Evolutionary conservation across 2,797 vertebrate genomes (phyloP).

Genomic region (Ambastaia sidthimunki): DNA sequence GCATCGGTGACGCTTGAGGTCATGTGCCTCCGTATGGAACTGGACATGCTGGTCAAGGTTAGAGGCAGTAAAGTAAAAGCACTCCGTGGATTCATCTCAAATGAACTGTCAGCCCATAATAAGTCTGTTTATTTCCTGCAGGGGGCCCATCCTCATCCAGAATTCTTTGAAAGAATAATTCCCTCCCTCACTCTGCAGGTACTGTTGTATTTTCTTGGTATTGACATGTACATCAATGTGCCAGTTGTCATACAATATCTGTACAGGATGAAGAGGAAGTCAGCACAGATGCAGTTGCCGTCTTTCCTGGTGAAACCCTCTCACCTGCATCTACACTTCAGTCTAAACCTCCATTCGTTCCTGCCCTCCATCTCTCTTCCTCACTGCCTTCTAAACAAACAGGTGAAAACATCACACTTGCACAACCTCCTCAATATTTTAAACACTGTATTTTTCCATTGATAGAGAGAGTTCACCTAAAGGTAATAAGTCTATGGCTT

Average conservation of each 20-base stretch:
- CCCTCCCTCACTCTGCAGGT: slow-evolving; percentile 75
- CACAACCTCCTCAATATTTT: neutral
- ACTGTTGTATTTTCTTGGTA: neutral
- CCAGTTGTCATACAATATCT: neutral
- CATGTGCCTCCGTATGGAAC: slow-evolving; percentile 84
- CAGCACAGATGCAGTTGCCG: slow-evolving; percentile 36
- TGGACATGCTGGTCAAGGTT: slow-evolving; percentile 85
- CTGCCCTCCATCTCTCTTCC: slow-evolving; percentile 63
- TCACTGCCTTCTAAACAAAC: slow-evolving; percentile 65
- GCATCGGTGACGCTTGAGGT: slow-evolving; percentile 87
- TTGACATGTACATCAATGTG: neutral
- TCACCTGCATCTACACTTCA: slow-evolving; percentile 30
- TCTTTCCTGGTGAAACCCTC: slow-evolving; percentile 47
- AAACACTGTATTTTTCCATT: no score
- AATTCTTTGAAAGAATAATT: slow-evolving; percentile 79
- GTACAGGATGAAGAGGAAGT: slow-evolving; percentile 39
- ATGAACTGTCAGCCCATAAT: neutral
- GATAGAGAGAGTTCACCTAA: no score
- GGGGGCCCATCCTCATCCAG: slow-evolving; percentile 76
- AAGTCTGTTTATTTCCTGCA: slow-evolving; percentile 50
- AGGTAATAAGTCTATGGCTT: no score
- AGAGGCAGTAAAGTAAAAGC: neutral
- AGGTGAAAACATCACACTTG: slow-evolving; percentile 62
- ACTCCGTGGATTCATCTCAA: neutral
- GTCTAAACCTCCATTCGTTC: slow-evolving; percentile 56